Base-by-base conservation (phyloP, 2,113 vertebrate species). In the Baryphthengus martii region DNA sequence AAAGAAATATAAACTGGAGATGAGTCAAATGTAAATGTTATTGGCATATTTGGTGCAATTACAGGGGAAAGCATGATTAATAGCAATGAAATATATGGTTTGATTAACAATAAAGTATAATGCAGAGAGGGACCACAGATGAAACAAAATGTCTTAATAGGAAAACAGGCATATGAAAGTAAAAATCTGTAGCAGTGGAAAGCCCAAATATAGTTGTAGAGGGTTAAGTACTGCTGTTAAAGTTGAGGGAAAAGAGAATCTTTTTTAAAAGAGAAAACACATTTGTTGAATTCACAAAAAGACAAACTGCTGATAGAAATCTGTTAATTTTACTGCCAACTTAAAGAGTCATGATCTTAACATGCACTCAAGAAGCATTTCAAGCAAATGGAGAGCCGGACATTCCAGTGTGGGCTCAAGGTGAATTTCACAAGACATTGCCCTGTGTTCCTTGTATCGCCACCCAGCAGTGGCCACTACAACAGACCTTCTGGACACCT, bases 41-140 rank as follows among this genome's bases (percentile, higher is more conserved):
- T 89, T 89, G 77, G 16, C 44, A 49, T 40, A 8, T 79, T 75
- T 82, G 37, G 61, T 72, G 45, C 61, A 93, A 37, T 68, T 89
- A 76, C 42, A 89, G 25, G 40, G 17, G 37, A 82, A 89, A 78
- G 66, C 42, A 58, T 67, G 29, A 87, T 92, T 85, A 94, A 81
- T 65, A 91, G 56, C 9, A 7, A 75, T 70, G 28, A 94, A 89
- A 82, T 63, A 65, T 28, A 68, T 66, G 10, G 23, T 45, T 76
- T 89, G 44, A 78, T 87, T 95, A 88, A 89, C 95, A 94, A 76
- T 62, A 85, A 93, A 91, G 76, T 42, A 35, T 15, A 74, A 31
- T 0, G 2, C 42, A 65, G 39, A 92, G 53, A 82, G n/a, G 37
- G 39, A 56, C 18, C 45, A 73, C 15, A 85, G n/a, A 26, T 58